Percentiles rank a stretch among this genome's conserved stretches.
These are phyloP conservation scores for Syrmaticus mikado DNA, from an alignment of 2,113 vertebrate genomes.

Conservation along the genomic window DNA sequence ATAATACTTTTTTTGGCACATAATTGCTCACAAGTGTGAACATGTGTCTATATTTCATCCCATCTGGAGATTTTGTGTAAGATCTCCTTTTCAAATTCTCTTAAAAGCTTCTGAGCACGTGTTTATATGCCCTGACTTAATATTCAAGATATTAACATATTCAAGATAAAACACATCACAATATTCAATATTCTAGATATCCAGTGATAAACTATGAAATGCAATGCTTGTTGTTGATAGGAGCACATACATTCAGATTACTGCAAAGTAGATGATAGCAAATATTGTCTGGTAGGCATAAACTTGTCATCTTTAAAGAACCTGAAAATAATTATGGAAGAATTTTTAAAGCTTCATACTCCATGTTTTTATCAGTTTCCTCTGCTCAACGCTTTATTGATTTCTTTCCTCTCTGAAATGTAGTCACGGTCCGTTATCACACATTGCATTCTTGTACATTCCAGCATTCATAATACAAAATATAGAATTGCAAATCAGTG, in stretches of 20 bases:
- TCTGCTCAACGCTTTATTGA: not conserved
- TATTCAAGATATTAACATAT: not conserved
- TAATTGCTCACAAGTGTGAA: accelerated
- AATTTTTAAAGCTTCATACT: not conserved
- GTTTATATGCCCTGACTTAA: not conserved
- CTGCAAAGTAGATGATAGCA: not conserved
- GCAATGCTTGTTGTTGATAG: not conserved
- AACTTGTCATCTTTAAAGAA: not conserved
- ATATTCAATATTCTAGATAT: not conserved
- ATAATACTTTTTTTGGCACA: not conserved
- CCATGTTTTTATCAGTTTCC: not conserved
- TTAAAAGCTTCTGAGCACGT: not conserved
- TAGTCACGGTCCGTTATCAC: not conserved
- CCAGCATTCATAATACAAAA: not conserved
- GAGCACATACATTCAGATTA: not conserved
- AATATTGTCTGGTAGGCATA: not conserved
- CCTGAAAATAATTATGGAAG: not conserved
- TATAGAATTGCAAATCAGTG: not conserved
- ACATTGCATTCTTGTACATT: not conserved
- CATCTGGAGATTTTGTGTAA: not conserved
- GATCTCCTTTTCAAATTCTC: not conserved
- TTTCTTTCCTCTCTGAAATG: not conserved
- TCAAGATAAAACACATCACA: not conserved
- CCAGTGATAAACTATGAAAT: not conserved
- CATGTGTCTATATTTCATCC: not conserved